Evolutionary conservation across 92 coral and sea anemone genomes (phyloP), one percentile per base, ranked within the genome.

Genomic region (Pocillopora grandis): DNA sequence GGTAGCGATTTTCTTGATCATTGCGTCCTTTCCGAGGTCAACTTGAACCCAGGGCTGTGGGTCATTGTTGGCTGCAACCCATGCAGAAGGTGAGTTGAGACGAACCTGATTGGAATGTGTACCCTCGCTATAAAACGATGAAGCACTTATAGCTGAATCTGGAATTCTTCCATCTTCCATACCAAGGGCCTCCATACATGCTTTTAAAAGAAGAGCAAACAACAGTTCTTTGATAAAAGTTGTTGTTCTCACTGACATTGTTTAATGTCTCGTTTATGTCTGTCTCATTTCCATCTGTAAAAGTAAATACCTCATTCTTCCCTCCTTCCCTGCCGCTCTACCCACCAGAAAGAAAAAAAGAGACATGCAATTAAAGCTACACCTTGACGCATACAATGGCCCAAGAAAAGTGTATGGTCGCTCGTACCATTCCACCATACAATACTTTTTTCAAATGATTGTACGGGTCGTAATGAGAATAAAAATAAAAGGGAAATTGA

Each of bases 81-180:
- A 71, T 71, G 76, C 12, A 49, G 76, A 37, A 13, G 31, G 64
- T 5, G 79, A 55, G n/a, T 75, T 57, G 20, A 75, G 79, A 5
- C 79, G 79, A 57, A 23, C 42, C 10, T 1, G 19, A 11, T n/a
- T 75, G 37, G 79, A 64, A 75, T 7, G 11, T 14, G 27, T 2
- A 20, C 1, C n/a, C 0, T 31, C 5, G 14, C 11, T 75, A 1
- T 3, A 13, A 58, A 2, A 75, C 13, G 79, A 75, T 64, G 79
- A 75, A 36, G 63, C 79, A 19, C 48, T 75, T 21, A 75, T 75
- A 57, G 66, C 65, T 12, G 20, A 13, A 20, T 58, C 52, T 75
- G 79, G 79, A 57, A 57, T 75, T 48, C 27, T 31, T n/a, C 23
- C 37, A 75, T 27, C 58, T 59, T 58, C 63, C 48, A 75, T 1